Base-by-base conservation (phyloP, 2,113 vertebrate genomes). In the Phyllostomus discolor region DNA sequence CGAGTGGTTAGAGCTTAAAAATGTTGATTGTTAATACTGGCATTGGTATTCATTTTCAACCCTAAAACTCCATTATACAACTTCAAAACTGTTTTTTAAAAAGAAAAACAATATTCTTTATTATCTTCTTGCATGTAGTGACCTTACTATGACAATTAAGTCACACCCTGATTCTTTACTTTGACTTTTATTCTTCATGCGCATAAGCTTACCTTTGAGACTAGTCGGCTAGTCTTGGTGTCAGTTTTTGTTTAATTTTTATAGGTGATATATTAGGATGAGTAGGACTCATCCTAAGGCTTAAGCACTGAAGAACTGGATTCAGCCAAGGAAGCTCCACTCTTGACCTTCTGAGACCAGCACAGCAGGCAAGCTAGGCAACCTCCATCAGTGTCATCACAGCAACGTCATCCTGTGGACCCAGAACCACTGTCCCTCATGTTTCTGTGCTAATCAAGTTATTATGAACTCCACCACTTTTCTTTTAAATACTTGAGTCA, bases 211-310 rank as follows among this genome's bases (percentile, higher is more conserved):
- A 86, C 17, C 26, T 11, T 54, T 59, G 62, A 31, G 62, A 67
- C 19, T 80, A 33, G 31, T 43, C 70, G 43, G 5, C n/a, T 80
- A 66, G 9, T 43, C 22, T 64, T 43, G 7, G 8, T 88, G 31
- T 86, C 50, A 79, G 4, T 48, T 87, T 95, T 95, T 91, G 16
- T 57, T 95, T 73, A 72, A 80, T 35, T 81, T 95, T 70, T 66
- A 57, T 28, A 70, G 16, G 28, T 75, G 57, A 95, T 16, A 52
- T 57, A 72, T 26, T 78, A 88, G 17, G 26, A 52, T 64, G 17
- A 89, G n/a, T 66, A 48, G 17, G 50, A 80, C 91, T 96, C 41
- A 11, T 48, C 66, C 7, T 17, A 19, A 10, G 28, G 19, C 6
- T 57, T 73, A 62, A 72, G 7, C 19, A 20, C 24, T 70, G 4